A percentile compares a stretch with the other conserved stretches of the same genome.
Conservation (phyloP, 2,113 vertebrate genomes). For the Piaya cayana region DNA sequence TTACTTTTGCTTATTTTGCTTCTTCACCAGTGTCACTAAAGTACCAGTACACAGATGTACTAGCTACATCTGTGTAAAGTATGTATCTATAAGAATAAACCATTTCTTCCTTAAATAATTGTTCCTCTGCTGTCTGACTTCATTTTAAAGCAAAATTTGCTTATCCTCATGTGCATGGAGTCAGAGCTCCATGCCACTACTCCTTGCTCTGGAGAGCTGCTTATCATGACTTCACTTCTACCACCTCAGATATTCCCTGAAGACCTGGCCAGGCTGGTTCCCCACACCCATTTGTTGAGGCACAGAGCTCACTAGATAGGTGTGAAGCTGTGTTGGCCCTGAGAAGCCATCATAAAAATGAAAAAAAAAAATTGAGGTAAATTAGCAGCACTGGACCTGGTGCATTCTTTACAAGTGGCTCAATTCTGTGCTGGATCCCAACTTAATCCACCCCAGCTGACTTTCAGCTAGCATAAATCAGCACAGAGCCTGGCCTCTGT, state of each 20-base stretch:
- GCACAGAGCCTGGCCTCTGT: not conserved
- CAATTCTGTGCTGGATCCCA: not conserved
- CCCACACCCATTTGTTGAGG: not conserved
- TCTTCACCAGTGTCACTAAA: not conserved
- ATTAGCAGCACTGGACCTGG: not conserved
- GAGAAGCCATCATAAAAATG: not conserved
- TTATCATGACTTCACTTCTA: not conserved
- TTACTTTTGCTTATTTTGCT: not conserved
- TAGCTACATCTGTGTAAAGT: not conserved
- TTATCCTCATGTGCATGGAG: not conserved
- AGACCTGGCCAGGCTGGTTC: not conserved
- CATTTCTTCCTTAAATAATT: not conserved
- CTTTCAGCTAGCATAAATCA: not conserved
- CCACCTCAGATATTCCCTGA: not conserved
- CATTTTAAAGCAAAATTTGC: not conserved
- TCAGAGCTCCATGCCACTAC: not conserved
- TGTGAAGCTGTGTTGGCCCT: not conserved
- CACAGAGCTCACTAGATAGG: not conserved
- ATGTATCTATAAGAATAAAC: not conserved
- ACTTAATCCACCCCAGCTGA: conserved; percentile 8
- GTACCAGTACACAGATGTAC: not conserved
- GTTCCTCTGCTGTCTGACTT: not conserved
- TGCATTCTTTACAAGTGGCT: not conserved
- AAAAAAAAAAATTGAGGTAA: not conserved
- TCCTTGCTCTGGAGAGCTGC: not conserved